A percentile compares a stretch with the other conserved stretches of the same genome.
Evolutionary conservation across 2,888 invertebrate genomes (phyloP).

Genomic region (Nymphalis urticae): DNA sequence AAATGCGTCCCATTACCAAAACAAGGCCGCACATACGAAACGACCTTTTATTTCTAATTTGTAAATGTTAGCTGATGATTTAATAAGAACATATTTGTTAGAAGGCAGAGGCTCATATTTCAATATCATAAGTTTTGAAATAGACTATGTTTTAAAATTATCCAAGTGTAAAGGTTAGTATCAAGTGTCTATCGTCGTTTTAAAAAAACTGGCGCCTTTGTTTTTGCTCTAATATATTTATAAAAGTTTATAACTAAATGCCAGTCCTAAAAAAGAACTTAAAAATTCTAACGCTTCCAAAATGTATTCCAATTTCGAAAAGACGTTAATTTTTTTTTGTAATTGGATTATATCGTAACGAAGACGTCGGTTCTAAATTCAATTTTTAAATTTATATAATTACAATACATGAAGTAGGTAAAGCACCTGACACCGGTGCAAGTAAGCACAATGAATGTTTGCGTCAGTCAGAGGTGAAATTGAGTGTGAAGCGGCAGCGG

Average conservation of each 20-base stretch:
- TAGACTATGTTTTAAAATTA: constrained; percentile 27
- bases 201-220: constrained; percentile 60
- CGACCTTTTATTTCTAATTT: not conserved
- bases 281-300: not conserved
- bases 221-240: constrained; percentile 37
- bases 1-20: not conserved
- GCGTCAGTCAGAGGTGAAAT: constrained; percentile 82
- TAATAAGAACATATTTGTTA: constrained; percentile 21
- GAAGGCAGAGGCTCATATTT: constrained; percentile 27
- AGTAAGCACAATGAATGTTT: constrained; percentile 78
- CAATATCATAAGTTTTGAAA: constrained; percentile 25
- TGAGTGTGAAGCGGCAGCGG: constrained; percentile 81
- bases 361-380: not conserved
- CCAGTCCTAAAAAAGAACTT: not conserved
- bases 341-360: not conserved
- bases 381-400: constrained; percentile 5
- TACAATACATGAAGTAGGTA: constrained; percentile 36
- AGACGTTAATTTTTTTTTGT: not conserved
- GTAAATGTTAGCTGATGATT: not conserved
- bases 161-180: constrained; percentile 45
- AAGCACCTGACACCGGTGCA: constrained; percentile 63
- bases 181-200: constrained; percentile 53
- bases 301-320: too few species aligned
- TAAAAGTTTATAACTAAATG: not conserved
- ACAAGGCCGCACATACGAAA: not conserved